Percentiles rank a stretch among this genome's conserved stretches.
Evolutionary conservation across 2,113 vertebrate genomes (phyloP).

Genomic region (Corythaeola cristata): DNA sequence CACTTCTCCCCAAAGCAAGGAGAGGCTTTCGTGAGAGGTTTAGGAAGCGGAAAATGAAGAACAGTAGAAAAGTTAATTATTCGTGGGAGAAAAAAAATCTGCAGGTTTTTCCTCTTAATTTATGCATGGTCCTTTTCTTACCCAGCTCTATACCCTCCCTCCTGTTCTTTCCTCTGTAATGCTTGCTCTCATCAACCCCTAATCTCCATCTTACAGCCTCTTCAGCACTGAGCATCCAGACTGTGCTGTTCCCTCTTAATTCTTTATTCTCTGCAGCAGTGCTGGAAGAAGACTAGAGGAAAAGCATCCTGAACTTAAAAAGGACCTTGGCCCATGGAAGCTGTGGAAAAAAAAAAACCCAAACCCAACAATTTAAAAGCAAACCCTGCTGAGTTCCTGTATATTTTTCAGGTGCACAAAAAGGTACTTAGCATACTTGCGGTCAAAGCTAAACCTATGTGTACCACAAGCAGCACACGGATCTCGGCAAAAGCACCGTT

Average conservation of each 20-base stretch:
- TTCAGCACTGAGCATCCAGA: not conserved
- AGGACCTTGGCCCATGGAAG: not conserved
- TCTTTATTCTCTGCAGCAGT: not conserved
- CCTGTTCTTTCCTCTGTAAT: not conserved
- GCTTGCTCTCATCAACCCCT: not conserved
- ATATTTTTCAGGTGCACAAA: not conserved
- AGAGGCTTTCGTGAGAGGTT: not conserved
- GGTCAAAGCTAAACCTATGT: accelerated
- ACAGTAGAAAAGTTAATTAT: constrained; percentile 44
- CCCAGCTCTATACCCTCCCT: not conserved
- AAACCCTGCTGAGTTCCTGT: not conserved
- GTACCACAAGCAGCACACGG: not conserved
- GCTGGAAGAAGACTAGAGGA: not conserved
- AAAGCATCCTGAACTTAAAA: not conserved
- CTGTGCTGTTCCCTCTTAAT: not conserved
- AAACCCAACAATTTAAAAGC: not conserved
- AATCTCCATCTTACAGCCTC: not conserved
- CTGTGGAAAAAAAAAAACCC: not conserved
- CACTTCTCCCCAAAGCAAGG: constrained; percentile 39
- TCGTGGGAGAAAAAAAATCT: not conserved
- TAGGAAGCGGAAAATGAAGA: not conserved
- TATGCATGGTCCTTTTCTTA: not conserved
- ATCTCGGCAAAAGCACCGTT: not conserved
- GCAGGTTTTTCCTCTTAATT: not conserved
- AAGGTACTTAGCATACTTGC: accelerated